Conservation (phyloP, 2,113 vertebrate genomes). For the Vulpes ferrilata region DNA sequence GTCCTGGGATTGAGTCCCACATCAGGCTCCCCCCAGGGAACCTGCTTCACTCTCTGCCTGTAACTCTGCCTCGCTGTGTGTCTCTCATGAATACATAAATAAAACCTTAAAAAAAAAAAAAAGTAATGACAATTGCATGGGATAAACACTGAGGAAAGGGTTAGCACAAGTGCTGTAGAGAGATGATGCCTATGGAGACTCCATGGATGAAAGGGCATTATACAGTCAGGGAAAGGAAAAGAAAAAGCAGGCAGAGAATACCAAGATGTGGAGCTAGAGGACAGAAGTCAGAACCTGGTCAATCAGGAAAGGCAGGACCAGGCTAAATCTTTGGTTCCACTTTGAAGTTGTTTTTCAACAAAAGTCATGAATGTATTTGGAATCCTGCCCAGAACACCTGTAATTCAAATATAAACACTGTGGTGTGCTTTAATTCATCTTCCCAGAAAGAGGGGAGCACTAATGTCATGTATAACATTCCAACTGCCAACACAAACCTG, state of each 20-base stretch:
- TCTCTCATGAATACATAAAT: too few species aligned
- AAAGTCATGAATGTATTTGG: neutral
- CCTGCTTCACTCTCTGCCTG: too few species aligned
- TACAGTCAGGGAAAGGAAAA: neutral
- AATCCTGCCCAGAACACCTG: slow-evolving; percentile 37
- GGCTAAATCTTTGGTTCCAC: neutral
- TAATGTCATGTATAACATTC: neutral
- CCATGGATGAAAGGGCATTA: neutral
- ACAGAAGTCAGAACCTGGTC: neutral
- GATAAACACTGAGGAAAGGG: neutral
- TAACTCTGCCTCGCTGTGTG: too few species aligned
- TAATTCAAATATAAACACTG: neutral
- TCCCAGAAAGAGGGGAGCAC: neutral
- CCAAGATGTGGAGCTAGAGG: rapidly evolving
- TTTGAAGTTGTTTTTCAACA: neutral
- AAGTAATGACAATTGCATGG: neutral
- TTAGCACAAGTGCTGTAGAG: neutral
- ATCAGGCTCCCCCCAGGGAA: too few species aligned
- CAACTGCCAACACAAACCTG: neutral
- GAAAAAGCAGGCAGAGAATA: too few species aligned
- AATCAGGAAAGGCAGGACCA: neutral
- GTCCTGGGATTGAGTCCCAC: too few species aligned
- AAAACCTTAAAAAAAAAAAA: too few species aligned
- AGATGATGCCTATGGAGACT: neutral
- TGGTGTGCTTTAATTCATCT: neutral